Evolutionary conservation across 2,888 invertebrate genomes (phyloP).

Genomic region (Harpagoxenus sublaevis): DNA sequence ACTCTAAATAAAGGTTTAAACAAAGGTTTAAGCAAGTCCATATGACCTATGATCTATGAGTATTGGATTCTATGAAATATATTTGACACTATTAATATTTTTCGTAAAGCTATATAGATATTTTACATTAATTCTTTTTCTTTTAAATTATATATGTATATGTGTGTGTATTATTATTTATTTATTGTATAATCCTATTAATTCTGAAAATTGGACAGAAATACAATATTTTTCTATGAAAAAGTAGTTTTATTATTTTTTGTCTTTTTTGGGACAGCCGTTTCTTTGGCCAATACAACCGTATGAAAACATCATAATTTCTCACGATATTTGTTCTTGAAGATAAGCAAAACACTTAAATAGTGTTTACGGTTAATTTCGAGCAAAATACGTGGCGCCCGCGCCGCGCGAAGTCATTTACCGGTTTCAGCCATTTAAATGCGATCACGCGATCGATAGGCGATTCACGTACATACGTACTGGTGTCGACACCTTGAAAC

Average conservation of each 20-base stretch:
- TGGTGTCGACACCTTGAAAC: neutral
- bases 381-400: neutral
- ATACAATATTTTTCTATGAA: neutral
- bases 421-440: neutral
- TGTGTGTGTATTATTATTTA: too few relatives aligned
- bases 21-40: constrained; percentile 23
- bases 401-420: neutral
- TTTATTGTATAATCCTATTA: too few relatives aligned
- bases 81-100: neutral
- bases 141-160: neutral
- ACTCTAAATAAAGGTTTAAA: constrained; percentile 14
- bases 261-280: neutral
- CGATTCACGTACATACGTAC: neutral
- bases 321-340: neutral
- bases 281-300: neutral
- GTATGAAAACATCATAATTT: neutral
- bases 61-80: neutral
- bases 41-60: neutral
- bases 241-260: neutral
- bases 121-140: neutral
- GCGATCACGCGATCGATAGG: neutral
- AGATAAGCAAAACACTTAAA: neutral
- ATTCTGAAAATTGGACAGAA: neutral
- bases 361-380: neutral
- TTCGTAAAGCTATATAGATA: neutral